phyloP scores from a whole-genome alignment of 2,888 invertebrate genomes.

The Kryphioiulus occultus region DNA sequence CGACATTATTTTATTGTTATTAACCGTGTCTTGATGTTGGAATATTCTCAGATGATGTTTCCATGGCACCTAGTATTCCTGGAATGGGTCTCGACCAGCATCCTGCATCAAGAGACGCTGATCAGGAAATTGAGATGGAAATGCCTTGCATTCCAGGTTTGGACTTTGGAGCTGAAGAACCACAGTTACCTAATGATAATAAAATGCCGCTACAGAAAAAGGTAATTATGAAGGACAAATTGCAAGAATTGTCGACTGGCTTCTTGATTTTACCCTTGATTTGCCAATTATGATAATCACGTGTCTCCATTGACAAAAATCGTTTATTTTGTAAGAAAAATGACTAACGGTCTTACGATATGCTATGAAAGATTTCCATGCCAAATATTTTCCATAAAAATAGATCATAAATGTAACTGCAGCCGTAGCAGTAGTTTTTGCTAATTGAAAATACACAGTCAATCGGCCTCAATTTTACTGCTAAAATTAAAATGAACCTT shows the following conservation, averaged over 20 bases:
- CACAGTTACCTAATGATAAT: slow-evolving; percentile 52
- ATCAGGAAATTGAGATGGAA: slow-evolving; percentile 57
- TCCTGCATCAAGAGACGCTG: slow-evolving; percentile 59
- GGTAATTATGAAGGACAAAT: slow-evolving; percentile 33
- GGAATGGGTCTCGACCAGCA: slow-evolving; percentile 97
- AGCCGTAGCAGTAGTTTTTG: too few relatives aligned
- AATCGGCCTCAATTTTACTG: too few relatives aligned
- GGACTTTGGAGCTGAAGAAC: slow-evolving; percentile 72
- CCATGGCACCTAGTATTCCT: slow-evolving; percentile 73
- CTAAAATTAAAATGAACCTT: too few relatives aligned
- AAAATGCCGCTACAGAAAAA: slow-evolving; percentile 51
- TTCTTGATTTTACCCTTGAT: not conserved
- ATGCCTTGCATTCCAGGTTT: slow-evolving; percentile 78
- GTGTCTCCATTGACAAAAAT: too few relatives aligned
- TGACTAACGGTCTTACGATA: too few relatives aligned
- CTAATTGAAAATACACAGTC: too few relatives aligned
- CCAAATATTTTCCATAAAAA: too few relatives aligned
- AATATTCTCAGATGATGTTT: slow-evolving; percentile 72
- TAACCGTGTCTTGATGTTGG: not conserved
- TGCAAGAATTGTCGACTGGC: not conserved
- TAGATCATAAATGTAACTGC: too few relatives aligned
- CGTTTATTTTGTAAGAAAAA: too few relatives aligned
- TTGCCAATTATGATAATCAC: too few relatives aligned
- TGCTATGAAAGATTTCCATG: too few relatives aligned
- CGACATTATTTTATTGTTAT: slow-evolving; percentile 17